Evolutionary conservation across 2,113 vertebrate species (phyloP).

Genomic region (Phocoena phocoena): DNA sequence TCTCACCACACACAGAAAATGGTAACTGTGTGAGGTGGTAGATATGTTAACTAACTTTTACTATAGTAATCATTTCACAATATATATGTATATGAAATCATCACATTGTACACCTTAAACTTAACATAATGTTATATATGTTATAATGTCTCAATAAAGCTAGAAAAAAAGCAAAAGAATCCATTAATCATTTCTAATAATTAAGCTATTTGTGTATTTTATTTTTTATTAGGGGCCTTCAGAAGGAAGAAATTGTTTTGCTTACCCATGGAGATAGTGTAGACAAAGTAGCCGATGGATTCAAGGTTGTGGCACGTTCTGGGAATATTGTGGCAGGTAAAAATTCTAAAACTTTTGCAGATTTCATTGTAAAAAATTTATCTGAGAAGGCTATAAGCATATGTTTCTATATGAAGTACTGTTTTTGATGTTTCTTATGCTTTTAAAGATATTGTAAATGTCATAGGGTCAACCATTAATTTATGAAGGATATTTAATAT

Average conservation of each 20-base stretch:
- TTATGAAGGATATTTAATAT: not conserved
- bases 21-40: not conserved
- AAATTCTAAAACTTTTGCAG: constrained; percentile 33
- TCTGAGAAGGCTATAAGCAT: not conserved
- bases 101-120: not conserved
- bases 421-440: not conserved
- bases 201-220: not conserved
- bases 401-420: not conserved
- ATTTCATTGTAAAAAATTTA: not conserved
- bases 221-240: constrained; percentile 89
- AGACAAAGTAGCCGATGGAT: constrained; percentile 98
- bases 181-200: not conserved
- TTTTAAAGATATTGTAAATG: not conserved
- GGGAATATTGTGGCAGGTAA: constrained; percentile 97
- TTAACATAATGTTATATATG: not conserved
- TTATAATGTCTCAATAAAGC: not conserved
- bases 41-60: not conserved
- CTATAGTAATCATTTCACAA: not conserved
- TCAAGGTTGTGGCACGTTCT: constrained; percentile 98
- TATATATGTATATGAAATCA: not conserved
- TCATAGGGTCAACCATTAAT: not conserved
- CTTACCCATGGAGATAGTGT: constrained; percentile 98
- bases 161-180: not conserved
- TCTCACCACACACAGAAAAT: not conserved
- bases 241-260: constrained; percentile 97